Conservation (phyloP, 2,888 invertebrate genomes). For the Encarsia formosa region DNA sequence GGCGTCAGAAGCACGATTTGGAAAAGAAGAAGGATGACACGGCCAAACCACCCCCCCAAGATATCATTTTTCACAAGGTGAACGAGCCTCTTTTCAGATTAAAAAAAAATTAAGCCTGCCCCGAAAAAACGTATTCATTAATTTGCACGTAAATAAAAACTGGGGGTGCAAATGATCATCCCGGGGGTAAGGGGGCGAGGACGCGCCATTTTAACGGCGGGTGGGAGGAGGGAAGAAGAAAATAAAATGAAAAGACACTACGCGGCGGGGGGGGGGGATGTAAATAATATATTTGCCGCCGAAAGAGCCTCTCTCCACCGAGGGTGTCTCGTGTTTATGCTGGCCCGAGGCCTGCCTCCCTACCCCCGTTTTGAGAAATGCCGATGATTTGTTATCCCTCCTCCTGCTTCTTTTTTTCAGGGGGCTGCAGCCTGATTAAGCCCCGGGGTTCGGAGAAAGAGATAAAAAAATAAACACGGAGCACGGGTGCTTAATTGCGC, state of each 20-base stretch:
- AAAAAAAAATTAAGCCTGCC: not conserved
- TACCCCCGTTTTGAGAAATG: constrained; percentile 37
- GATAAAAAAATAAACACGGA: not conserved
- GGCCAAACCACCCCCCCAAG: constrained; percentile 27
- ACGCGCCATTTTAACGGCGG: constrained; percentile 23
- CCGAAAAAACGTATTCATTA: constrained; percentile 21
- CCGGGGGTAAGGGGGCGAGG: not conserved
- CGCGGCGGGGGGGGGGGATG: constrained; percentile 15
- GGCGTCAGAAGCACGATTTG: constrained; percentile 21
- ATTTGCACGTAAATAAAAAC: constrained; percentile 24
- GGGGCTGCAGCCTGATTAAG: constrained; percentile 21
- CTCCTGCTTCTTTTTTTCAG: not conserved
- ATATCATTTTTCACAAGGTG: constrained; percentile 45
- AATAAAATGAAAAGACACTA: not conserved
- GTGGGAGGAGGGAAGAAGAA: not conserved
- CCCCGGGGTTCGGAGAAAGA: constrained; percentile 2
- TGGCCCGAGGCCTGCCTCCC: too few species aligned
- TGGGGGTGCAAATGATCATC: constrained; percentile 17
- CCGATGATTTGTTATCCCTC: constrained; percentile 38
- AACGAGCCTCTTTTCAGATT: too few species aligned
- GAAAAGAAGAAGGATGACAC: constrained; percentile 31
- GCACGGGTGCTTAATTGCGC: constrained; percentile 29
- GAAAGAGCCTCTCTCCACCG: constrained; percentile 19
- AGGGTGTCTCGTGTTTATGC: constrained; percentile 21
- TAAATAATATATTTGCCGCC: constrained; percentile 30